phyloP scores from a whole-genome alignment of 53 echinoderm and acorn worm species.

The Temnopleurus reevesii region DNA sequence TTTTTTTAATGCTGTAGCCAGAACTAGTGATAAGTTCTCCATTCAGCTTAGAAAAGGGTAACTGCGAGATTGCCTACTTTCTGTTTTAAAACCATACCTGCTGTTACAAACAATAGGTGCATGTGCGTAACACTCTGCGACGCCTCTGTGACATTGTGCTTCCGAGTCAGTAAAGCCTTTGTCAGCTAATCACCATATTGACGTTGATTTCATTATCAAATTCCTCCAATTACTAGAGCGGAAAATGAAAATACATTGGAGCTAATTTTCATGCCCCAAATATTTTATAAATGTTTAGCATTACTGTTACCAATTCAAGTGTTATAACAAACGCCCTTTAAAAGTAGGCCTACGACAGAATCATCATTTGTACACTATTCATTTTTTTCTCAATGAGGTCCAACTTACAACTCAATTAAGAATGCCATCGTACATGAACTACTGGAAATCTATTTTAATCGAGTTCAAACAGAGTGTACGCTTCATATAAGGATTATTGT shows the following conservation, averaged over 20 bases:
- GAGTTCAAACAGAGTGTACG: background rate
- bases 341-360: too few species aligned
- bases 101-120: background rate
- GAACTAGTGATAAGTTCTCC: too few species aligned
- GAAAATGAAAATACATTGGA: conserved; percentile 35
- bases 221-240: conserved; percentile 32
- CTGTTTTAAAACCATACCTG: background rate
- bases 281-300: conserved; percentile 37
- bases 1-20: too few species aligned
- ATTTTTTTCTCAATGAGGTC: too few species aligned
- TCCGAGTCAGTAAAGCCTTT: background rate
- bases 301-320: background rate
- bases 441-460: too few species aligned
- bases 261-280: conserved; percentile 52
- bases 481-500: background rate
- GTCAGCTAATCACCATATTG: conserved; percentile 25
- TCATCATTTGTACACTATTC: too few species aligned
- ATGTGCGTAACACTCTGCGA: background rate
- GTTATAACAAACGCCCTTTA: too few species aligned
- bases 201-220: conserved; percentile 33
- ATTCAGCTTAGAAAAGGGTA: too few species aligned
- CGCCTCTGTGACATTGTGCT: background rate
- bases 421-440: too few species aligned
- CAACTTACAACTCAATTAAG: too few species aligned
- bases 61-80: background rate